Conservation (phyloP, 1,140 invertebrate species). For the Adoxophyes honmai region DNA sequence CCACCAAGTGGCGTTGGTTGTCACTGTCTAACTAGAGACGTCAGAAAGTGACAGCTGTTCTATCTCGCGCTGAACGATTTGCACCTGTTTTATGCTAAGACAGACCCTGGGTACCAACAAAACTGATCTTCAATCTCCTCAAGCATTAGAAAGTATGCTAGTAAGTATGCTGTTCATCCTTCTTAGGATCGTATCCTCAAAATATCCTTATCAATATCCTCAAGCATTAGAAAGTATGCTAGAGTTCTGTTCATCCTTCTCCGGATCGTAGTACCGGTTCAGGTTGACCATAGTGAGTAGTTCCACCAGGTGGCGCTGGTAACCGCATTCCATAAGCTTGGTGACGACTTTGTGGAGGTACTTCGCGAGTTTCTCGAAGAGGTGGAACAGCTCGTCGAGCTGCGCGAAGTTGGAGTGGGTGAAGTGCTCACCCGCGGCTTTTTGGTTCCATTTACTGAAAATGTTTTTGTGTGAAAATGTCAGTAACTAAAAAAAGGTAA, state of each 20-base stretch:
- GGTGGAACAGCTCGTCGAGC: slow-evolving; percentile 60
- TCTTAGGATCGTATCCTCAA: slow-evolving; percentile 64
- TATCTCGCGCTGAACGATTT: no score
- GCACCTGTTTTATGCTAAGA: no score
- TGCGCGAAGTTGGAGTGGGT: slow-evolving; percentile 61
- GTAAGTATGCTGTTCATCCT: slow-evolving; percentile 33
- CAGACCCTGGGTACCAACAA: no score
- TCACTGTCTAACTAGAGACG: no score
- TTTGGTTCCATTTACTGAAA: slow-evolving; percentile 68
- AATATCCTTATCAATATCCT: neutral
- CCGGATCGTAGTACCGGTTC: slow-evolving; percentile 68
- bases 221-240: slow-evolving; percentile 29
- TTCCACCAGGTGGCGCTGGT: slow-evolving; percentile 70
- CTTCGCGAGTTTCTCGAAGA: slow-evolving; percentile 68
- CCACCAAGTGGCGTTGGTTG: slow-evolving; percentile 69
- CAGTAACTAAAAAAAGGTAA: no score
- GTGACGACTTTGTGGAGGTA: slow-evolving; percentile 69
- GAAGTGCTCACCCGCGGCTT: slow-evolving; percentile 51
- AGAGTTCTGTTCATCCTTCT: slow-evolving; percentile 37
- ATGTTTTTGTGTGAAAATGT: no score
- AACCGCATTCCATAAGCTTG: slow-evolving; percentile 67
- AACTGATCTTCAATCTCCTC: no score
- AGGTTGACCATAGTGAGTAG: slow-evolving; percentile 67
- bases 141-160: slow-evolving; percentile 30
- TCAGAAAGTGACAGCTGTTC: no score